Conservation (phyloP, 1,140 invertebrate species). For the Heliothis subflexa region DNA sequence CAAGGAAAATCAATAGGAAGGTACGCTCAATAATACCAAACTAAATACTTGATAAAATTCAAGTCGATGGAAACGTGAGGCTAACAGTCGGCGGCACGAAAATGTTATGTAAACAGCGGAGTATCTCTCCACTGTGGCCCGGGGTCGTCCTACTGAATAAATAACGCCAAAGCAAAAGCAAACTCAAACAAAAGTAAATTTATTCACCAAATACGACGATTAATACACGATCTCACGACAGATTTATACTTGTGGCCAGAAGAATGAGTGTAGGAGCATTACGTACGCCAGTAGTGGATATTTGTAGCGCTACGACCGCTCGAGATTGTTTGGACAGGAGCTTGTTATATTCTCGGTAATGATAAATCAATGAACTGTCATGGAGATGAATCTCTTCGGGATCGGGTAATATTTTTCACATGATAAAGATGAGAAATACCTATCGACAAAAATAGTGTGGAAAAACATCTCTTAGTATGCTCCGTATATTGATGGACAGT, state of each 20-base stretch:
- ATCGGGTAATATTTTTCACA: neutral
- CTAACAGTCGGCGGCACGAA: conserved; percentile 66
- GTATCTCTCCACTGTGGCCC: conserved; percentile 75
- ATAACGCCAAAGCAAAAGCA: conserved; percentile 79
- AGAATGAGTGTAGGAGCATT: conserved; percentile 11
- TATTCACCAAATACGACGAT: conserved; percentile 85
- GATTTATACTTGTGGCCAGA: conserved; percentile 69
- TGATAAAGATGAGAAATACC: neutral
- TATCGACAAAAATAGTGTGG: neutral
- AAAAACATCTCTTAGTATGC: too few species aligned
- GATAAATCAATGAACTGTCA: conserved; percentile 26
- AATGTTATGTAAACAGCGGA: conserved; percentile 82
- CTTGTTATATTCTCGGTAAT: conserved; percentile 12
- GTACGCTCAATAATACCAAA: conserved; percentile 41
- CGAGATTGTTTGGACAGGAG: conserved; percentile 13
- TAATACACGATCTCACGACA: conserved; percentile 82
- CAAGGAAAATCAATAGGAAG: neutral
- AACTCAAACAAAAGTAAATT: conserved; percentile 86
- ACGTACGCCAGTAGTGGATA: neutral
- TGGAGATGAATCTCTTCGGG: neutral
- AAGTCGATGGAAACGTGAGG: conserved; percentile 66
- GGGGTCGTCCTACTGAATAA: conserved; percentile 81
- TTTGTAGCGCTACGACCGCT: neutral
- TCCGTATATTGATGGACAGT: too few species aligned
- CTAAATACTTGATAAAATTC: conserved; percentile 75